phyloP scores from a whole-genome alignment of 2,113 vertebrate species.

The Gymnarchus niloticus region DNA sequence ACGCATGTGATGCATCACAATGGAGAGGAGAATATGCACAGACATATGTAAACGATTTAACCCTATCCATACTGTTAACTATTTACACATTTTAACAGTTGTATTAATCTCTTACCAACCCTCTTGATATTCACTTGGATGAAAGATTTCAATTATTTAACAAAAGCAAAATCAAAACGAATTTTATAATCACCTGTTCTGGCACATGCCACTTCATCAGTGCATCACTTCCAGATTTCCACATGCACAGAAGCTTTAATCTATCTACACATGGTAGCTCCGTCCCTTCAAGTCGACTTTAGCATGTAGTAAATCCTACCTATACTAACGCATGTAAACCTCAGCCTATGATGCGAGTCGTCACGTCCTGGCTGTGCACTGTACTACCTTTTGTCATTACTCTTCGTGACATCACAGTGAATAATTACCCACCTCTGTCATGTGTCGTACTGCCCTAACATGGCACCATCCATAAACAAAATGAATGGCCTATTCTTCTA shows the following conservation, averaged over 20 bases:
- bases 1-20: too few relatives aligned
- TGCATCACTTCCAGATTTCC: not conserved
- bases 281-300: not conserved
- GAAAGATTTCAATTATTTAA: not conserved
- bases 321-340: not conserved
- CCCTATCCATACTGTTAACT: too few relatives aligned
- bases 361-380: not conserved
- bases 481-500: slow-evolving; percentile 63
- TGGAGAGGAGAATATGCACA: too few relatives aligned
- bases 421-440: not conserved
- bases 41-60: too few relatives aligned
- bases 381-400: not conserved
- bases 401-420: not conserved
- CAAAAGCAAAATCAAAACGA: not conserved
- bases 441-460: slow-evolving; percentile 64
- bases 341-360: not conserved
- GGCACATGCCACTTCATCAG: not conserved
- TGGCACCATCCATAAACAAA: slow-evolving; percentile 81
- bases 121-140: not conserved
- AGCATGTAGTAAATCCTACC: not conserved
- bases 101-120: not conserved
- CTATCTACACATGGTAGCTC: not conserved
- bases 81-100: not conserved
- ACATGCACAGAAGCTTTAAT: not conserved
- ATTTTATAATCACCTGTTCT: not conserved